Conservation (phyloP, 1,140 invertebrate genomes). For the Aphelenchoides besseyi region DNA sequence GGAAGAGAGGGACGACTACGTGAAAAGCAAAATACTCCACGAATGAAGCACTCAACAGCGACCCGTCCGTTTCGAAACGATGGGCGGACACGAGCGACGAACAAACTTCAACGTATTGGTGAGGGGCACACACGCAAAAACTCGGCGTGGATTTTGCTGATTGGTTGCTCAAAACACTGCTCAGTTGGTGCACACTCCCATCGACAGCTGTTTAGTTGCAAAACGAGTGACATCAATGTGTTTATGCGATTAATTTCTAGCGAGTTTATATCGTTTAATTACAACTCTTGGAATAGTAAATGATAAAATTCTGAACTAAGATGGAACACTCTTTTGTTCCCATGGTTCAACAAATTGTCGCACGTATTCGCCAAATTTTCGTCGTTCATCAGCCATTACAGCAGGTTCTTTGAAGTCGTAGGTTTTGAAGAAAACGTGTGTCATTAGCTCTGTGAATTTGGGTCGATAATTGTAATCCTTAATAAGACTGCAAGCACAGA, state of each 20-base stretch:
- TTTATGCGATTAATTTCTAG: background rate
- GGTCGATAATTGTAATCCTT: conserved; percentile 37
- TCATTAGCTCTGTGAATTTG: conserved; percentile 31
- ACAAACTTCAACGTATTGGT: background rate
- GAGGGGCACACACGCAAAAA: background rate
- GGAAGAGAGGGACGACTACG: background rate
- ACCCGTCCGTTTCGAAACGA: background rate
- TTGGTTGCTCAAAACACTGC: background rate
- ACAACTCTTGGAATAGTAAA: background rate
- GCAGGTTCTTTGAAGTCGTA: conserved; percentile 31
- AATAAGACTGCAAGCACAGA: conserved; percentile 41
- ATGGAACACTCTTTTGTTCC: background rate
- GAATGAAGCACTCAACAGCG: background rate
- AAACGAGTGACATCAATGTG: conserved; percentile 12
- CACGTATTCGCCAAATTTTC: conserved; percentile 1
- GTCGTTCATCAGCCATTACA: conserved; percentile 3
- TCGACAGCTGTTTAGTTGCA: background rate
- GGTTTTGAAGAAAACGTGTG: conserved; percentile 33
- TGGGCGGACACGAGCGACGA: background rate
- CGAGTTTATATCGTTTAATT: background rate
- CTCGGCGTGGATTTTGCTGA: background rate
- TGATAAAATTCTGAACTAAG: background rate
- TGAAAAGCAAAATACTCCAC: background rate
- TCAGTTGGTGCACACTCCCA: background rate
- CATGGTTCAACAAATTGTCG: conserved; percentile 4